Evolutionary conservation across 2,113 vertebrate species (phyloP).

Genomic region (Nothoprocta pentlandii): DNA sequence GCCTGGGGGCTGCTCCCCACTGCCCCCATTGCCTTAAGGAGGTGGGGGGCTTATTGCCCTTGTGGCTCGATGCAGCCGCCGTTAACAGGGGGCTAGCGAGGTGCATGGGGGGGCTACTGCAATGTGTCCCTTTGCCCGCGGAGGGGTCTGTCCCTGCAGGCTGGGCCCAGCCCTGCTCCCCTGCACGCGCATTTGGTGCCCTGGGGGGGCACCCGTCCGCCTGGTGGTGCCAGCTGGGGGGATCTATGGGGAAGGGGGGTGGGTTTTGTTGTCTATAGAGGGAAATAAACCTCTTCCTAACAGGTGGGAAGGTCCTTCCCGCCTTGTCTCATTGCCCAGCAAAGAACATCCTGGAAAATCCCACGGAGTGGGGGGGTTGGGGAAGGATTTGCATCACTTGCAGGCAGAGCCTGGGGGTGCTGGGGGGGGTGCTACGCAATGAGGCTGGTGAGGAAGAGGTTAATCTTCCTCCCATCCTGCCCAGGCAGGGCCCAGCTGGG

Average conservation of each 20-base stretch:
- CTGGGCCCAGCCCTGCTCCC: not conserved
- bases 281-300: slow-evolving; percentile 56
- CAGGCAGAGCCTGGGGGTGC: too few species aligned
- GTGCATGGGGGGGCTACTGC: fast-evolving
- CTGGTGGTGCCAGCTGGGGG: not conserved
- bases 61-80: not conserved
- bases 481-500: slow-evolving; percentile 55
- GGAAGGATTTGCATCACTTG: too few species aligned
- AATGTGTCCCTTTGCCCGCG: fast-evolving
- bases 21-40: not conserved
- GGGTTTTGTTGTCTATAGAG: not conserved
- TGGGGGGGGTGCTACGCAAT: not conserved
- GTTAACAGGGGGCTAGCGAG: fast-evolving
- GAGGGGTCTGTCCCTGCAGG: not conserved
- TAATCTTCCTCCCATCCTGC: slow-evolving; percentile 14
- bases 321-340: fast-evolving
- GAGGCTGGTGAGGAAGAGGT: not conserved
- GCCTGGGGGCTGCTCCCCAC: not conserved
- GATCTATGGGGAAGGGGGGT: not conserved
- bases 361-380: too few species aligned
- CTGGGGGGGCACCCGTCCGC: not conserved
- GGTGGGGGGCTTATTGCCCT: not conserved
- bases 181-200: not conserved
- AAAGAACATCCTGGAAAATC: not conserved
- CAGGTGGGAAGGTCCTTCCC: not conserved